Evolutionary conservation across 2,113 vertebrate genomes (phyloP).

Genomic region (Xenus cinereus): DNA sequence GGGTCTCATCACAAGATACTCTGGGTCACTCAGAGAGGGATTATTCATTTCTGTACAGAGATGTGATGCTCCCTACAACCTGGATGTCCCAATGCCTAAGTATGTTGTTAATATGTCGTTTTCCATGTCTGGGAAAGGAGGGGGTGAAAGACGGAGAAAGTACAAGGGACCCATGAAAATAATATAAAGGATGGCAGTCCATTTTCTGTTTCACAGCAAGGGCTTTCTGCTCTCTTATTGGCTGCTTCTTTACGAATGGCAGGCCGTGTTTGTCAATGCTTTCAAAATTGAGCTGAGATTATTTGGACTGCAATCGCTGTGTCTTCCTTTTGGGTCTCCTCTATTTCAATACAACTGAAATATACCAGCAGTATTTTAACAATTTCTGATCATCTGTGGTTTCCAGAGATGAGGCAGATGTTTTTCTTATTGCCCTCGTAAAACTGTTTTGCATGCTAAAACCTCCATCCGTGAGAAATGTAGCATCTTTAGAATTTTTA

Average conservation of each 20-base stretch:
- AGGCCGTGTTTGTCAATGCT: not conserved
- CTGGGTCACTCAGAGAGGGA: not conserved
- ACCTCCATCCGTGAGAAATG: not conserved
- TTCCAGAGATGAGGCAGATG: not conserved
- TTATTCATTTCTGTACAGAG: not conserved
- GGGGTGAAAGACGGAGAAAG: not conserved
- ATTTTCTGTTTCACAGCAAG: not conserved
- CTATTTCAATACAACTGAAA: not conserved
- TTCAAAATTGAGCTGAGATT: not conserved
- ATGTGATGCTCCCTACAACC: not conserved
- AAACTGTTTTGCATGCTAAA: not conserved
- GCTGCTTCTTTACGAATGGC: not conserved
- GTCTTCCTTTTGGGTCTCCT: not conserved
- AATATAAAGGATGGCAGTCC: not conserved
- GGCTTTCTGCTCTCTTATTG: not conserved
- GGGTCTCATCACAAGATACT: not conserved
- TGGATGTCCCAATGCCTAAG: not conserved
- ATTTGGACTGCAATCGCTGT: not conserved
- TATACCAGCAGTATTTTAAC: not conserved
- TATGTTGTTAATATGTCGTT: not conserved
- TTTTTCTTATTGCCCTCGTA: not conserved
- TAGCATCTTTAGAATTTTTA: not conserved
- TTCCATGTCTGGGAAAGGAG: not conserved
- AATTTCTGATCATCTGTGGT: not conserved
- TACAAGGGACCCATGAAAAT: not conserved